Evolutionary conservation across 2,888 invertebrate species (phyloP), one percentile per base, ranked within the genome.

Genomic region (Seira ritae): DNA sequence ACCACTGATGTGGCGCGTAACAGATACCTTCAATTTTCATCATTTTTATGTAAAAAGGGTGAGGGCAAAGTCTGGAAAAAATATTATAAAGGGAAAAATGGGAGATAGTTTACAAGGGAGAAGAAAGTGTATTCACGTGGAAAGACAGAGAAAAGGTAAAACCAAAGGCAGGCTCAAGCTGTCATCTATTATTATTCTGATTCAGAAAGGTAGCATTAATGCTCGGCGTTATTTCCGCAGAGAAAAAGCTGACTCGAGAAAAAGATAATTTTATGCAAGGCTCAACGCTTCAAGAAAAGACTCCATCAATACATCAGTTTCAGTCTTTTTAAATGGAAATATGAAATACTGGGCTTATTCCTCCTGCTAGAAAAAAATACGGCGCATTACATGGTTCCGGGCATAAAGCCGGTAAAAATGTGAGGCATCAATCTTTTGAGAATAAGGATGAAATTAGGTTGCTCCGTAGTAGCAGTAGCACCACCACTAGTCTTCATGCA

Each of bases 111-210:
- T 23, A 8, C 68, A 37, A 60, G 24, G 22, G 23, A 66, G 50
- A 70, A 71, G 71, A 78, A n/a, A 46, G 15, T 74, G 66, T 73
- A 79, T 70, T 79, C 69, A 69, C 66, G 83, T 68, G 73, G 76
- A 70, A 80, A 80, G 69, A 55, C 65, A 78, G 66, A 22, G 62
- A 62, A 62, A 62, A 62, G 22, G 22, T 20, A 62, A 20, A 50
- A 50, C 50, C 50, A 50, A 42, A 80, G 80, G 72, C 76, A 75
- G 80, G 77, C 71, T 84, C 84, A 80, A 80, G 68, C 77, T 80
- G 80, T 80, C 80, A 84, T 80, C 76, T 74, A 78, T 83, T 83
- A 78, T 84, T 80, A 80, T 80, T 80, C 75, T 69, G 80, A 80
- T 75, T 80, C 80, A 70, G 66, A 75, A 75, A 80, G 75, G 80